Conservation (phyloP, 2,113 vertebrate species). For the Ageneiosus marmoratus region DNA sequence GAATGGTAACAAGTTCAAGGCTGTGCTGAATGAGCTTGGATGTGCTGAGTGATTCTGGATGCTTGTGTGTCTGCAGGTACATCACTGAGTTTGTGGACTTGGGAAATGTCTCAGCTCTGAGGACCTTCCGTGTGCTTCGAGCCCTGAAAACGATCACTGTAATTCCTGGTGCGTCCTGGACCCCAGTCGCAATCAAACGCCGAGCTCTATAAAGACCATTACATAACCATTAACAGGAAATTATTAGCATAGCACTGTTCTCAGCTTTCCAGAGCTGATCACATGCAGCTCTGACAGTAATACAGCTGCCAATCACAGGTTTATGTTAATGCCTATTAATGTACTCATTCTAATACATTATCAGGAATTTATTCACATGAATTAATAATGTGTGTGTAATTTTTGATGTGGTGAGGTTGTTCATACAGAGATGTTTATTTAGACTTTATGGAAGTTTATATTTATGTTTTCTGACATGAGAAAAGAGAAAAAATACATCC, state of each 20-base stretch:
- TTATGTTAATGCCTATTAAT: not conserved
- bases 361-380: not conserved
- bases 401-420: not conserved
- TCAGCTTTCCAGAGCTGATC: not conserved
- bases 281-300: not conserved
- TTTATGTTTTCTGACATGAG: not conserved
- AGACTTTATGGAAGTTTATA: not conserved
- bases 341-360: not conserved
- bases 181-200: not conserved
- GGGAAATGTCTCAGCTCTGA: constrained; percentile 91
- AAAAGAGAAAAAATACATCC: not conserved
- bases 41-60: not conserved
- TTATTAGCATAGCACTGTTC: not conserved
- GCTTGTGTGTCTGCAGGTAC: constrained; percentile 75
- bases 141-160: constrained; percentile 96
- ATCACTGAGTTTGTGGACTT: constrained; percentile 92
- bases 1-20: not conserved
- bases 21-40: not conserved
- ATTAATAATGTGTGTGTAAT: not conserved
- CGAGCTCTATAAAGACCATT: not conserved
- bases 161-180: constrained; percentile 82
- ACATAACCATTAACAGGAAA: not conserved
- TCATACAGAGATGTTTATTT: not conserved
- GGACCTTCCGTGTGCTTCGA: constrained; percentile 93
- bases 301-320: not conserved